Evolutionary conservation across 2,888 invertebrate species (phyloP).

Genomic region (Drosophila ezoana): DNA sequence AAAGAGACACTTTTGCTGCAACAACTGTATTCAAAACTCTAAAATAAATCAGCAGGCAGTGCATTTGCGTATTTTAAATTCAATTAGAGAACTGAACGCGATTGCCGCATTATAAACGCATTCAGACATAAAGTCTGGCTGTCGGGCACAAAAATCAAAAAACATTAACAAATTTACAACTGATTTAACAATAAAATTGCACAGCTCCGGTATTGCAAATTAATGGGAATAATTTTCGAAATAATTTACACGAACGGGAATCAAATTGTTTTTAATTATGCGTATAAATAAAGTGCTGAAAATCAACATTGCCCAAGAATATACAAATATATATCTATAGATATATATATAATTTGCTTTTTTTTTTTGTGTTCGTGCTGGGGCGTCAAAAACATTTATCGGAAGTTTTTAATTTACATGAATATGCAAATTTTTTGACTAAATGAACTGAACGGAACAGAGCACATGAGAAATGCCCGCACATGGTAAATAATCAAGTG

Average conservation of each 20-base stretch:
- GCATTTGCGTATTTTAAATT: constrained; percentile 31
- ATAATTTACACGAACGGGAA: constrained; percentile 33
- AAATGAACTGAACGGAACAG: constrained; percentile 29
- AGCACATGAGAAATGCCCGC: constrained; percentile 17
- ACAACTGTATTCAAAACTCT: background rate
- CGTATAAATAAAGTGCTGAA: constrained; percentile 43
- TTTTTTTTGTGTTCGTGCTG: constrained; percentile 1
- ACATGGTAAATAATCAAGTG: constrained; percentile 35
- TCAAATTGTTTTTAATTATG: constrained; percentile 62
- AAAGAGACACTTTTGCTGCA: background rate
- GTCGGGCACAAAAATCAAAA: constrained; percentile 38
- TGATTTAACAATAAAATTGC: constrained; percentile 73
- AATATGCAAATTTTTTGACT: constrained; percentile 48
- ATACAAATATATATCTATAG: background rate
- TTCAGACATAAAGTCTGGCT: constrained; percentile 44
- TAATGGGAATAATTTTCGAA: constrained; percentile 50
- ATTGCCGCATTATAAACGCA: constrained; percentile 46
- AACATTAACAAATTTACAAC: constrained; percentile 69
- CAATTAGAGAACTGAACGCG: constrained; percentile 42
- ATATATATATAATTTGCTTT: background rate
- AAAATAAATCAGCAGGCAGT: background rate
- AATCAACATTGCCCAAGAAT: constrained; percentile 21
- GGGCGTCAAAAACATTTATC: constrained; percentile 40
- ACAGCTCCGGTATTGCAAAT: constrained; percentile 25
- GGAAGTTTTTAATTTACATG: constrained; percentile 73